Base-by-base conservation (phyloP, 2,888 invertebrate species). In the Nemurella pictetii region DNA sequence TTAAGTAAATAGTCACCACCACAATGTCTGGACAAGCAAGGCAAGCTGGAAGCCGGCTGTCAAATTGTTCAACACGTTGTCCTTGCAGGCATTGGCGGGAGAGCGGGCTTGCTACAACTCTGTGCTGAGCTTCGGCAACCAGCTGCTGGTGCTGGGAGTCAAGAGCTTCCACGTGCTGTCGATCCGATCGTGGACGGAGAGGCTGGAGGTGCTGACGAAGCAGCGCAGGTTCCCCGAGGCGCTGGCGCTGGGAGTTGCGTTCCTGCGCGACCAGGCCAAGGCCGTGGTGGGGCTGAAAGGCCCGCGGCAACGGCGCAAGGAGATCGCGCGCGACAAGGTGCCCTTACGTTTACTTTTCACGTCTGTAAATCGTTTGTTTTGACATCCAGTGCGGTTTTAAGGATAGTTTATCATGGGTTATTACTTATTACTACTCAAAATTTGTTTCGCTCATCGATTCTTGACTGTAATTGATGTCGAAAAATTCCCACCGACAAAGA, bases 91-190 rank as follows among this genome's bases (percentile, higher is more conserved):
- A 0, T 90, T 94, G 86, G 95, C 95, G 84, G 96, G 94, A 9
- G 95, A 95, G 90, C 91, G 93, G 86, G 95, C 95, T 0, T 95
- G 95, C 89, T 95, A 95, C 89, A 95, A 95, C 89, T 95, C 95
- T 85, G 91, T 95, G 82, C 92, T 94, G 72, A 93, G 93, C 87
- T 93, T 93, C 88, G 94, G 94, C 77, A 94, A 93, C 85, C 95
- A 95, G 89, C 90, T 95, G 85, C 90, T 95, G 83, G 89, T 95
- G 81, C 90, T 96, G 83, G 96, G 97, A 3, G 94, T 92, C 1
- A 92, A 92, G 87, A 91, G 92, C 86, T 91, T 94, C 32, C 93
- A 93, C 88, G 90, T 93, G 86, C 91, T 94, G 0, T 93, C 92
- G 80, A 92, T 93, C 55, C 90, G 95, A 86, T 93, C 93, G 0